Conservation (phyloP, 2,888 invertebrate species). For the Ennomos quercinarius region DNA sequence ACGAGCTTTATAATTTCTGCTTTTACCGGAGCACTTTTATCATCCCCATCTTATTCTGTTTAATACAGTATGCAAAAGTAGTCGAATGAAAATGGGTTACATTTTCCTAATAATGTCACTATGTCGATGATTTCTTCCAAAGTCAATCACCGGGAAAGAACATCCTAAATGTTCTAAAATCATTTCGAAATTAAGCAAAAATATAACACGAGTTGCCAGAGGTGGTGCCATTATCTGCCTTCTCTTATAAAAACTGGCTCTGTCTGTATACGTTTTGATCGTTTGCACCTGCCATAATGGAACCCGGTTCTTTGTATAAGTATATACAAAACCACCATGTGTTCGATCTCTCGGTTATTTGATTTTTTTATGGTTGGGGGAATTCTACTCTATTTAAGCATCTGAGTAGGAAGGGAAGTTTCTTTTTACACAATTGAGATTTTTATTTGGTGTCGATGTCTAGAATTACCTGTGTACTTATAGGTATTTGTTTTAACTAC, state of each 20-base stretch:
- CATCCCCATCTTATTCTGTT: not conserved
- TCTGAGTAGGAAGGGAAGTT: too few species aligned
- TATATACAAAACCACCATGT: conserved; percentile 48
- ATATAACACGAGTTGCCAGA: conserved; percentile 23
- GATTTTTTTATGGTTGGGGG: not conserved
- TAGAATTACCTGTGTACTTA: too few species aligned
- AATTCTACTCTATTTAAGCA: not conserved
- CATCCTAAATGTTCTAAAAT: not conserved
- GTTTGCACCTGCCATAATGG: conserved; percentile 65
- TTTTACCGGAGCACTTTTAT: conserved; percentile 8
- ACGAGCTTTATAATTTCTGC: conserved; percentile 16
- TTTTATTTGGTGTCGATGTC: too few species aligned
- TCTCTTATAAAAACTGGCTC: conserved; percentile 49
- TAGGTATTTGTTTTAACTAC: too few species aligned
- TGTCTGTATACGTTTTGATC: conserved; percentile 50
- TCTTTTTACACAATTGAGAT: too few species aligned
- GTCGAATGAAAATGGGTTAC: too few species aligned
- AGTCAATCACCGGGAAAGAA: too few species aligned
- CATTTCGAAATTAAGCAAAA: conserved; percentile 18
- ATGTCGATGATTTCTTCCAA: too few species aligned
- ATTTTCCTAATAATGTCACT: too few species aligned
- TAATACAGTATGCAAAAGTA: too few species aligned
- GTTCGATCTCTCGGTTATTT: conserved; percentile 30
- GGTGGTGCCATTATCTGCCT: conserved; percentile 53
- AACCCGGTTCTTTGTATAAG: conserved; percentile 39